These are phyloP conservation scores for Charadrius vociferus DNA, from an alignment of 2,113 vertebrate species.

Conservation along the genomic window DNA sequence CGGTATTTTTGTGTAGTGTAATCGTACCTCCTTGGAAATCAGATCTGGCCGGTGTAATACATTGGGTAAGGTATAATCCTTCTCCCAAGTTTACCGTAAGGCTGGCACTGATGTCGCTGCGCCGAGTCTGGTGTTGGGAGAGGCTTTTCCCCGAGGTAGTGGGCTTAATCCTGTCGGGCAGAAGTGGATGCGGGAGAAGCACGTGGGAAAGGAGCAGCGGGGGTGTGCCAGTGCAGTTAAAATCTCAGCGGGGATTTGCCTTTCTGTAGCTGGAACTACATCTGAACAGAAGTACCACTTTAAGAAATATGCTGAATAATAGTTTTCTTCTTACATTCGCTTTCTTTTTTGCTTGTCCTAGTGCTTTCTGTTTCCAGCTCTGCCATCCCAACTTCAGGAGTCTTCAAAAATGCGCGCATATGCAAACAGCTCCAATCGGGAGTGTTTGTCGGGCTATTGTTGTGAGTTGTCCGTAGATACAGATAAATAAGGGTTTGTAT, in stretches of 20 bases:
- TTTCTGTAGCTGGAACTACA: neutral
- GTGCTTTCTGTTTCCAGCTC: neutral
- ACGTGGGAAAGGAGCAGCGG: neutral
- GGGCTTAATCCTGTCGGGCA: neutral
- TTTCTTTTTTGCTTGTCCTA: slow-evolving; percentile 5
- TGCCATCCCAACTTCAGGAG: neutral
- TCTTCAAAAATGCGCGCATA: too few species aligned
- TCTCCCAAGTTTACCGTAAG: neutral
- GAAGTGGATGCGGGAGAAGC: neutral
- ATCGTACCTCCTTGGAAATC: neutral
- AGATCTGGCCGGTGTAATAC: neutral
- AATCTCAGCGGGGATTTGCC: neutral
- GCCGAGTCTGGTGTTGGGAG: neutral
- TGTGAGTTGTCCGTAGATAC: neutral
- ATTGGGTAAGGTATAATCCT: neutral
- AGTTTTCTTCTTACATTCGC: neutral
- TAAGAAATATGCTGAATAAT: slow-evolving; percentile 27
- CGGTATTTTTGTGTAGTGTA: accelerated
- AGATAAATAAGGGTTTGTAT: neutral
- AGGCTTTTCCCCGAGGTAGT: neutral
- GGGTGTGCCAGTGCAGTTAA: neutral
- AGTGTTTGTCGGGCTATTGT: neutral
- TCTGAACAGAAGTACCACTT: neutral
- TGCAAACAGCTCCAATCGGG: neutral
- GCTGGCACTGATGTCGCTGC: neutral